A percentile compares a stretch with the other conserved stretches of the same genome.
phyloP scores from a whole-genome alignment of 2,113 vertebrate species.

The Gymnogyps californianus region DNA sequence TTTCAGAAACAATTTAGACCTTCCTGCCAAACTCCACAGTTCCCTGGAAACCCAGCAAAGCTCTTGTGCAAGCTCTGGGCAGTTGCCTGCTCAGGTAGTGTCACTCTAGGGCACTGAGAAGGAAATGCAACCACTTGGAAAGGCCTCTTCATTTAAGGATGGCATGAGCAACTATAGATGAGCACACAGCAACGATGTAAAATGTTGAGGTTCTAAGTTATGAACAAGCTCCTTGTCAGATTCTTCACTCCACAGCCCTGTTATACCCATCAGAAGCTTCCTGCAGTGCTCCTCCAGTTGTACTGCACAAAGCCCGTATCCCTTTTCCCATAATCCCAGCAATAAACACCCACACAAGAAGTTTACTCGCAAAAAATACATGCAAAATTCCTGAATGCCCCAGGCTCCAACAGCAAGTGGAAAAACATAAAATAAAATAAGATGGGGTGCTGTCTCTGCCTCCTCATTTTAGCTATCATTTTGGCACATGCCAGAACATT shows the following conservation, averaged over 20 bases:
- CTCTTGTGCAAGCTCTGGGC: neutral
- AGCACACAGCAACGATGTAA: neutral
- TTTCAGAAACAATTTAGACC: neutral
- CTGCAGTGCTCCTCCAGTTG: neutral
- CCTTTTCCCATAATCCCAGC: neutral
- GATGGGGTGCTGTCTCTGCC: neutral
- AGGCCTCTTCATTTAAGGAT: neutral
- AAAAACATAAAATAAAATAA: slow-evolving; percentile 1
- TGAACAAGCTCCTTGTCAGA: neutral
- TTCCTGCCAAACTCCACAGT: neutral
- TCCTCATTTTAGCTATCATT: slow-evolving; percentile 26
- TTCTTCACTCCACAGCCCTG: neutral
- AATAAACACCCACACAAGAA: slow-evolving; percentile 16
- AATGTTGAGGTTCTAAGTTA: neutral
- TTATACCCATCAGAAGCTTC: neutral
- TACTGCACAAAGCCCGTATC: neutral
- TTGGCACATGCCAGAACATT: slow-evolving; percentile 38
- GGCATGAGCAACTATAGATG: neutral
- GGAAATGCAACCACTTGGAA: neutral
- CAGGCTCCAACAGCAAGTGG: neutral
- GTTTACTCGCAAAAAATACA: neutral
- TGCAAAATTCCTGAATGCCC: slow-evolving; percentile 37
- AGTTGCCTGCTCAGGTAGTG: neutral
- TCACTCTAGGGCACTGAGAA: neutral
- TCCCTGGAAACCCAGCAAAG: neutral